These are phyloP conservation scores for Halisarca cf. caerulea DNA, from an alignment of 37 sponge, comb jelly and placozoan species.

Conservation along the genomic window DNA sequence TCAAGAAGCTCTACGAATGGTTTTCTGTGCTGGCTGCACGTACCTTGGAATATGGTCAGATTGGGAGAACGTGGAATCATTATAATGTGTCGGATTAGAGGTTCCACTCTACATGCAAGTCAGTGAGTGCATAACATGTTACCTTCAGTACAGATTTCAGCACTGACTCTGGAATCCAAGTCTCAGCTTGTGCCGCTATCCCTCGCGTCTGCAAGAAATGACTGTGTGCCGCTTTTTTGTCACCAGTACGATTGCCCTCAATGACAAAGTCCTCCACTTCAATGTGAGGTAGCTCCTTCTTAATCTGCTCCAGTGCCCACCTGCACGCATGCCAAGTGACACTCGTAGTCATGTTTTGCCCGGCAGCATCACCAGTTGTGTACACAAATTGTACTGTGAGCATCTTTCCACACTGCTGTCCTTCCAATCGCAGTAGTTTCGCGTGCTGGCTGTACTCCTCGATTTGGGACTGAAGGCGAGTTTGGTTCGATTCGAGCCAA, in stretches of 20 bases:
- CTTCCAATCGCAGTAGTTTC: conserved; percentile 26
- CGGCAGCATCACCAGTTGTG: conserved; percentile 62
- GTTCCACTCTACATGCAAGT: neutral
- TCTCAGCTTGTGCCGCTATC: conserved; percentile 67
- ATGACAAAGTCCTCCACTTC: conserved; percentile 46
- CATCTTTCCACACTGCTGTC: conserved; percentile 35
- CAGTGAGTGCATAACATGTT: neutral
- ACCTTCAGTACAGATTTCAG: conserved; percentile 71
- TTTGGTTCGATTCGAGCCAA: conserved; percentile 42
- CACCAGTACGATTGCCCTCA: conserved; percentile 54
- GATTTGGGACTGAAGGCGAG: conserved; percentile 40
- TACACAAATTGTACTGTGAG: conserved; percentile 53
- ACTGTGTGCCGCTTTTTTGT: conserved; percentile 50
- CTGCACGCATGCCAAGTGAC: conserved; percentile 66
- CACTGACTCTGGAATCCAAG: conserved; percentile 73
- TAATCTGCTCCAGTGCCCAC: conserved; percentile 49
- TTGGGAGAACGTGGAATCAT: neutral
- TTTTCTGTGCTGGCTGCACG: neutral
- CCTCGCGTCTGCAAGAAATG: conserved; percentile 48
- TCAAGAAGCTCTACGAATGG: no score
- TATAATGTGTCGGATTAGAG: neutral
- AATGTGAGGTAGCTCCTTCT: conserved; percentile 45
- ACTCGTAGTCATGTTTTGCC: conserved; percentile 85
- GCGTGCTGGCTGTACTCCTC: conserved; percentile 64
- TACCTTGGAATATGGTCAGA: neutral